Base-by-base conservation (phyloP, 2,113 vertebrate genomes). In the Vireo altiloquus region DNA sequence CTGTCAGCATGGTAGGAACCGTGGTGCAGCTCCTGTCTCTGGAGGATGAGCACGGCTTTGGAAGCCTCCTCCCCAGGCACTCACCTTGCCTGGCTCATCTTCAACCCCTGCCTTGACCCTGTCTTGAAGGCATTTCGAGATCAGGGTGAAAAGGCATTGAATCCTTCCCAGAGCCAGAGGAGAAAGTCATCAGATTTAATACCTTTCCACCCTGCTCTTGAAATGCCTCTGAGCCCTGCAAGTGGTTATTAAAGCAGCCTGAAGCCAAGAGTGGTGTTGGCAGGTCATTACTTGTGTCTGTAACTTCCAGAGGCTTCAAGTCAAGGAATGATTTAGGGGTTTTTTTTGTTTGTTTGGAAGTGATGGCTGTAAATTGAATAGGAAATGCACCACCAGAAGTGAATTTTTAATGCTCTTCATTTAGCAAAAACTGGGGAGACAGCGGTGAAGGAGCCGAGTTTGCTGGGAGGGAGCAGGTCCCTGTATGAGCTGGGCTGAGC, bases 1-100 rank as follows among this genome's bases (percentile, higher is more conserved):
- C 96, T 95, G 94, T 94, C 94, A 94, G 0, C 50, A 9, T 94
- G 95, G 80, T 49, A 44, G 81, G 92, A 83, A 4, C 95, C 12
- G 5, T 47, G 92, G 92, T 83, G 85, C 82, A 70, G 61, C 87
- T 93, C 47, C 5, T 84, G 87, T 33, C 93, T 95, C 64, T 27
- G 4, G 74, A 52, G 87, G 69, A 89, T 79, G 92, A 91, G 3
- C 35, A 0, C 2, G 0, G 13, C 90, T 75, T 15, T 1, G 18
- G 87, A 33, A 87, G 39, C 84, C 65, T 87, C 84, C 65, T 87
- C 78, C 64, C 68, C 37, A 4, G 57, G 94, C 44, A 8, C 61
- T 79, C 10, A 39, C 63, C 25, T 72, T 20, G 20, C 77, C 23
- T 63, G 35, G 27, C 46, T 79, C 74, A 20, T 54, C 40, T 9